These are phyloP conservation scores for Drosophila mimica DNA, from an alignment of 2,888 invertebrate genomes.

Conservation along the genomic window DNA sequence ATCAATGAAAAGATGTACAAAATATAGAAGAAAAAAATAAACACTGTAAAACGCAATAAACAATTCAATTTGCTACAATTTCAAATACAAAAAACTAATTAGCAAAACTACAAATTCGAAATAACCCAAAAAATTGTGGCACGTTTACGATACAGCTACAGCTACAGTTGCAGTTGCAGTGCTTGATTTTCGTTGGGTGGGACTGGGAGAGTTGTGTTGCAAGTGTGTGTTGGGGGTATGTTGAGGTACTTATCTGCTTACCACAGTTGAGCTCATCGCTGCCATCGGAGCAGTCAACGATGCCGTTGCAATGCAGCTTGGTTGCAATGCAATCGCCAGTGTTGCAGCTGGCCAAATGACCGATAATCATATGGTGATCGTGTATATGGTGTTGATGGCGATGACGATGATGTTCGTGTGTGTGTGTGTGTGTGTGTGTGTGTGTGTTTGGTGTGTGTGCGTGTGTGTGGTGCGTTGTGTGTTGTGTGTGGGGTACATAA, in stretches of 20 bases:
- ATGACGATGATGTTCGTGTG: slow-evolving; percentile 5
- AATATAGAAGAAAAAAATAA: slow-evolving; percentile 5
- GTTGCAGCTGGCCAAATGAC: slow-evolving; percentile 85
- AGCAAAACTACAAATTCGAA: not conserved
- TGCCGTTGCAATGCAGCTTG: slow-evolving; percentile 87
- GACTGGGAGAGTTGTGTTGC: not conserved
- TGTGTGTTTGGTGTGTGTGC: slow-evolving; percentile 12
- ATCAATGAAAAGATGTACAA: slow-evolving; percentile 26
- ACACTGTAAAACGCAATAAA: slow-evolving; percentile 6
- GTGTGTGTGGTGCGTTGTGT: slow-evolving; percentile 3
- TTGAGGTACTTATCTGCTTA: slow-evolving; percentile 73
- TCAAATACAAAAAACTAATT: not conserved
- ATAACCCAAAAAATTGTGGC: not conserved
- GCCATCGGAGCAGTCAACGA: slow-evolving; percentile 86
- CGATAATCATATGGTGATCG: slow-evolving; percentile 32
- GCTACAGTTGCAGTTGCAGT: slow-evolving; percentile 26
- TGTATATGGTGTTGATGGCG: slow-evolving; percentile 28
- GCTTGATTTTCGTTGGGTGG: slow-evolving; percentile 1
- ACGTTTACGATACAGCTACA: slow-evolving; percentile 11
- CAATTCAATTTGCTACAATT: slow-evolving; percentile 1
- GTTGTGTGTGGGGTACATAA: slow-evolving; percentile 23
- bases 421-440: slow-evolving; percentile 9
- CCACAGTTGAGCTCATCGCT: slow-evolving; percentile 89
- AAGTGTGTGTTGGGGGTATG: not conserved
- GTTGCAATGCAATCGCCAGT: slow-evolving; percentile 88